phyloP scores from a whole-genome alignment of 2,113 vertebrate species.

The Oryzias woworae region DNA sequence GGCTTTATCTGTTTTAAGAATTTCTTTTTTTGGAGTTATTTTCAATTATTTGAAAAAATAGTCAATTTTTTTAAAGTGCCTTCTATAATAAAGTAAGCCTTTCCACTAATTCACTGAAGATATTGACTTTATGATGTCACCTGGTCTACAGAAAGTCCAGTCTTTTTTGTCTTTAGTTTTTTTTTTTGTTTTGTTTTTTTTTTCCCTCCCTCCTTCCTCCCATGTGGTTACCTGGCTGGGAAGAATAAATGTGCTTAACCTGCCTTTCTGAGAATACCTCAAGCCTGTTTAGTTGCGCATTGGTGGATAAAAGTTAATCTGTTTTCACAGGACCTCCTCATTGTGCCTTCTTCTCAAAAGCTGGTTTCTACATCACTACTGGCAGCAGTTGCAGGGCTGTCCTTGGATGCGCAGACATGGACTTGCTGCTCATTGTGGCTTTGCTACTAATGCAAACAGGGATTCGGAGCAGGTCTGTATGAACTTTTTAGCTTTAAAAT shows the following conservation, averaged over 20 bases:
- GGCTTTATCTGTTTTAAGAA: not conserved
- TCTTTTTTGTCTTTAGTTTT: not conserved
- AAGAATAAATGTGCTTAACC: conserved; percentile 30
- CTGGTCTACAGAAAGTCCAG: conserved; percentile 6
- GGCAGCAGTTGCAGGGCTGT: conserved; percentile 46
- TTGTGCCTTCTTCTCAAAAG: conserved; percentile 24
- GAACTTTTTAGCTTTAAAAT: not conserved
- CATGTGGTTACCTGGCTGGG: conserved; percentile 42
- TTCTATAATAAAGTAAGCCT: too few relatives aligned
- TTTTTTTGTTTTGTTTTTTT: not conserved
- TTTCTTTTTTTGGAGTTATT: not conserved
- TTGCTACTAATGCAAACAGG: conserved; percentile 50
- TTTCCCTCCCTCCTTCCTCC: conserved; percentile 32
- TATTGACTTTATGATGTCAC: conserved; percentile 1
- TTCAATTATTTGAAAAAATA: too few relatives aligned
- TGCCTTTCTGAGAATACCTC: not conserved
- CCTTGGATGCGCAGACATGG: conserved; percentile 34
- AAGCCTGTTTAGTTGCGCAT: not conserved
- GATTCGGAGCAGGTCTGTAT: conserved; percentile 62
- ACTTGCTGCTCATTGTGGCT: conserved; percentile 44
- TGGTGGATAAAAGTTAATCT: conserved; percentile 1
- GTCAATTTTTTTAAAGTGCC: too few relatives aligned
- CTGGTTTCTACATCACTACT: conserved; percentile 9
- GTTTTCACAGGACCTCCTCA: conserved; percentile 20
- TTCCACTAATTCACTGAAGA: conserved; percentile 18